Conservation (phyloP, 2,113 vertebrate genomes). For the Myotis brandtii region DNA sequence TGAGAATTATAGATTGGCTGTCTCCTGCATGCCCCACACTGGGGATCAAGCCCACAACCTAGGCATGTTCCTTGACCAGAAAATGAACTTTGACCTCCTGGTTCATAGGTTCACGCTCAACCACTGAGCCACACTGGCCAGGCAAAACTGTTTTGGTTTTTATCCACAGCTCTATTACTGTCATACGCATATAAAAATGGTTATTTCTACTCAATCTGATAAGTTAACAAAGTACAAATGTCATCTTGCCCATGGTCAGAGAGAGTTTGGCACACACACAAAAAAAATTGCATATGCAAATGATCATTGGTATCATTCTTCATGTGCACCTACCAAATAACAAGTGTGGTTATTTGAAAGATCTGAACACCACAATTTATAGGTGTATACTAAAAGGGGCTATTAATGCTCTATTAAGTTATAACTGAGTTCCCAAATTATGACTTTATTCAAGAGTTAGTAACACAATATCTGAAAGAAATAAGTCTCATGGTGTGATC, state of each 20-base stretch:
- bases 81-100: too few relatives aligned
- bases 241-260: not conserved
- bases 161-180: not conserved
- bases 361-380: not conserved
- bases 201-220: not conserved
- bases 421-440: constrained; percentile 32
- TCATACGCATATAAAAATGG: not conserved
- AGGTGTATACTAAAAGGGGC: constrained; percentile 12
- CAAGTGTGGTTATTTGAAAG: constrained; percentile 1
- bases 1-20: too few relatives aligned
- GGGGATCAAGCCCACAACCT: too few relatives aligned
- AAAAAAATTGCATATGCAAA: not conserved
- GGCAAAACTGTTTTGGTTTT: not conserved
- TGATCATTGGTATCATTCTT: not conserved
- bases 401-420: not conserved
- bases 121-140: too few relatives aligned
- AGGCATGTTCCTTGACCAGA: too few relatives aligned
- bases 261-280: not conserved
- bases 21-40: too few relatives aligned
- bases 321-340: not conserved
- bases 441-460: not conserved
- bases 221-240: not conserved
- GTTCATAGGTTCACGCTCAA: too few relatives aligned
- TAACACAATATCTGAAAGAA: constrained; percentile 44
- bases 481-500: constrained; percentile 8